A percentile compares a stretch with the other conserved stretches of the same genome.
These are phyloP conservation scores for Philypnodon macrostomus DNA, from an alignment of 2,797 vertebrate genomes.

Conservation along the genomic window DNA sequence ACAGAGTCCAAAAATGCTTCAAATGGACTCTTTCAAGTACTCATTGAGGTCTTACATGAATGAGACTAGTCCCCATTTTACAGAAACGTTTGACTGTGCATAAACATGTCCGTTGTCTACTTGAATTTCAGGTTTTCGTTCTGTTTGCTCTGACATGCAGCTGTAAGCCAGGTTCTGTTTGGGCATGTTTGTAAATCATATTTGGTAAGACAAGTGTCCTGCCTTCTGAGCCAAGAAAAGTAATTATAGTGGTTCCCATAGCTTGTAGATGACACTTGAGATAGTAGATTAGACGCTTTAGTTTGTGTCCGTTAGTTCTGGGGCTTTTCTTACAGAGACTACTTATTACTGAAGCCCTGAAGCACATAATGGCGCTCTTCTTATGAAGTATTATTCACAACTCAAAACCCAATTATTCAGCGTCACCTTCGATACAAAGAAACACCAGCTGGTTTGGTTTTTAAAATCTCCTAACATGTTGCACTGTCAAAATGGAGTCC, in stretches of 20 bases:
- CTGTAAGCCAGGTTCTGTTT: slow-evolving; percentile 55
- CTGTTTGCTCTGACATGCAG: slow-evolving; percentile 46
- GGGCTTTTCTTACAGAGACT: slow-evolving; percentile 1
- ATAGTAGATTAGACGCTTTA: slow-evolving; percentile 1
- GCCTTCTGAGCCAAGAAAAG: slow-evolving; percentile 19
- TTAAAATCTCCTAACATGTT: too few relatives aligned
- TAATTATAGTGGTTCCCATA: slow-evolving; percentile 24
- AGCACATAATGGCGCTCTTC: not conserved
- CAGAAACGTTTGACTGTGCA: slow-evolving; percentile 12
- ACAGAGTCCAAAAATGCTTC: too few relatives aligned
- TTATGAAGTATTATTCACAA: not conserved
- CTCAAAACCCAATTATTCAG: not conserved
- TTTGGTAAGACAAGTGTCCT: slow-evolving; percentile 24
- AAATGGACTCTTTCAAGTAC: not conserved
- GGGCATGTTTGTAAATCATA: slow-evolving; percentile 59
- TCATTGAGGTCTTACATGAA: not conserved
- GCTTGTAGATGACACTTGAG: not conserved
- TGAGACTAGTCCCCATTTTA: not conserved
- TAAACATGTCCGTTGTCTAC: slow-evolving; percentile 39
- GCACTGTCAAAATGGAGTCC: too few relatives aligned
- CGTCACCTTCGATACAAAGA: too few relatives aligned
- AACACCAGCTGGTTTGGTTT: too few relatives aligned
- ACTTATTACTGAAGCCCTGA: not conserved
- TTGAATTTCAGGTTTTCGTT: slow-evolving; percentile 68
- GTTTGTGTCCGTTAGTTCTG: not conserved